A percentile compares a stretch with the other conserved stretches of the same genome.
These are phyloP conservation scores for Rhimphoctona megacephalus DNA, from an alignment of 2,888 invertebrate species.

Conservation along the genomic window DNA sequence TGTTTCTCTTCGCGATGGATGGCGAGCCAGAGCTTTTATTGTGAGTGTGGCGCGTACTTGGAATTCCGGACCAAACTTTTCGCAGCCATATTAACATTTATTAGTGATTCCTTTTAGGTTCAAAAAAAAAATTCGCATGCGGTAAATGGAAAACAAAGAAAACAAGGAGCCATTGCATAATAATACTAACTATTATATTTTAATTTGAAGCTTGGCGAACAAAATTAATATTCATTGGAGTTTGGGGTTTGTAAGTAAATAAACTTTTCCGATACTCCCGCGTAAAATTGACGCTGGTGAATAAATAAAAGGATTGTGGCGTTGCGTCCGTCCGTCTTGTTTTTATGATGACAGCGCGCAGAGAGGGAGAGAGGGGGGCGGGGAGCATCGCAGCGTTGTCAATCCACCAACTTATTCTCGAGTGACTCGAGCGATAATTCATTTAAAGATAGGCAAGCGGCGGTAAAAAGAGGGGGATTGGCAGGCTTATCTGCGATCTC, in stretches of 20 bases:
- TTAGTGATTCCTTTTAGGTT: background rate
- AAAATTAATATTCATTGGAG: background rate
- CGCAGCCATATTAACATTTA: background rate
- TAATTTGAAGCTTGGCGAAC: too few relatives aligned
- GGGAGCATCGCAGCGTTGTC: conserved; percentile 36
- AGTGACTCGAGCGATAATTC: conserved; percentile 74
- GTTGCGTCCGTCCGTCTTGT: background rate
- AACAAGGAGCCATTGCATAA: background rate
- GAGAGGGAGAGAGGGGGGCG: background rate
- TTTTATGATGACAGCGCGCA: background rate
- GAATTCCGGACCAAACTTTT: background rate
- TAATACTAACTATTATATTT: background rate
- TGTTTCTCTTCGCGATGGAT: conserved; percentile 2
- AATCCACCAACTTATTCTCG: conserved; percentile 75
- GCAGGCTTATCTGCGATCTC: conserved; percentile 40
- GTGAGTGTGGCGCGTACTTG: background rate
- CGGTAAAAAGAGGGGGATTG: background rate
- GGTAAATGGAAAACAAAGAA: background rate
- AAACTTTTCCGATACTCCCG: background rate
- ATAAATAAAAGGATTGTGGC: background rate
- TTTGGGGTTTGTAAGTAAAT: background rate
- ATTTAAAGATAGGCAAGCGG: conserved; percentile 74
- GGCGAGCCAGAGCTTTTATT: conserved; percentile 1
- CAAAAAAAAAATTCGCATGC: background rate
- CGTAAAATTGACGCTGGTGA: background rate